Evolutionary conservation across 2,888 invertebrate species (phyloP).

Genomic region (Ophion costatus): DNA sequence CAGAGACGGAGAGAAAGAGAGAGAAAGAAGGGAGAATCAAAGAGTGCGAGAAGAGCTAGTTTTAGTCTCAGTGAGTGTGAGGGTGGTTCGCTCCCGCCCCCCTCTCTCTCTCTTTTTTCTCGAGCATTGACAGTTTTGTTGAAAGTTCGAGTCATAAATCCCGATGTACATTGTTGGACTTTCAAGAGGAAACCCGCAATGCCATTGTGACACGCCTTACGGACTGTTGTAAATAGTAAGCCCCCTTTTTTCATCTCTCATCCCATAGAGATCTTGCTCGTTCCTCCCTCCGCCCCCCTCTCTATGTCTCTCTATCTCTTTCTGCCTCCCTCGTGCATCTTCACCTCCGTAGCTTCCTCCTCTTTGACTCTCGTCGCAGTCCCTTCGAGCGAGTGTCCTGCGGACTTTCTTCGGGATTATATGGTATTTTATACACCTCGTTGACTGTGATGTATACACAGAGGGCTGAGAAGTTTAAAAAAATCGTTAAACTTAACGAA

Average conservation of each 20-base stretch:
- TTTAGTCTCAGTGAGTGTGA: slow-evolving; percentile 61
- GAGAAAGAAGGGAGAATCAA: slow-evolving; percentile 28
- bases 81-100: slow-evolving; percentile 45
- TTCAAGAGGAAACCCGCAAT: slow-evolving; percentile 83
- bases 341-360: slow-evolving; percentile 38
- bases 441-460: slow-evolving; percentile 40
- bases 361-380: slow-evolving; percentile 36
- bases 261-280: slow-evolving; percentile 40
- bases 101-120: slow-evolving; percentile 24
- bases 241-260: slow-evolving; percentile 67
- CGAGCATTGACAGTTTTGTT: slow-evolving; percentile 82
- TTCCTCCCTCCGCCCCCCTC: slow-evolving; percentile 36
- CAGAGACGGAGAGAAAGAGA: slow-evolving; percentile 17
- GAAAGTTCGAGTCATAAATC: slow-evolving; percentile 83
- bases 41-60: slow-evolving; percentile 57
- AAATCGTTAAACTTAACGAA: slow-evolving; percentile 22
- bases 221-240: slow-evolving; percentile 81
- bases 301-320: not conserved
- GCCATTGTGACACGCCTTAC: slow-evolving; percentile 82
- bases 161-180: slow-evolving; percentile 79
- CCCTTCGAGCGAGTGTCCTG: slow-evolving; percentile 39
- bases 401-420: slow-evolving; percentile 44
- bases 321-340: slow-evolving; percentile 10
- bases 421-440: slow-evolving; percentile 60
- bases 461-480: slow-evolving; percentile 31